phyloP scores from a whole-genome alignment of 2,797 vertebrate species.

The Bucorvus abyssinicus region DNA sequence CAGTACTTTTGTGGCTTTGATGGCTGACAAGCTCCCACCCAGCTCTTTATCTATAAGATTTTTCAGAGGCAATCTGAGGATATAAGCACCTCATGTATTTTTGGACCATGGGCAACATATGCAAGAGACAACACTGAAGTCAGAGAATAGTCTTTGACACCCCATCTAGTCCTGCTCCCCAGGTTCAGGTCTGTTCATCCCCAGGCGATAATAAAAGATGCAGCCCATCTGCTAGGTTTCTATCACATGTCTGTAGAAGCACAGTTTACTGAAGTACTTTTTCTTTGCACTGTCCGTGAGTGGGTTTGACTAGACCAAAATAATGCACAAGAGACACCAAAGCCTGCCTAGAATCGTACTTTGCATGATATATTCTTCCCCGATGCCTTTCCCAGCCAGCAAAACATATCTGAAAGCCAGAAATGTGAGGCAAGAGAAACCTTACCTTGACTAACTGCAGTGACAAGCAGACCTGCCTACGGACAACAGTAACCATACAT shows the following conservation, averaged over 20 bases:
- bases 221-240: constrained; percentile 28
- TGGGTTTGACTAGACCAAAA: constrained; percentile 49
- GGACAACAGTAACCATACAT: not conserved
- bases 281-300: not conserved
- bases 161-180: not conserved
- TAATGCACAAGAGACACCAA: not conserved
- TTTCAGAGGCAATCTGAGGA: constrained; percentile 10
- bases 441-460: not conserved
- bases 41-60: not conserved
- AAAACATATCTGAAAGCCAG: not conserved
- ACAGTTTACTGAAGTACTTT: constrained; percentile 21
- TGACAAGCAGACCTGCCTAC: not conserved
- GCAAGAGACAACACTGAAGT: not conserved
- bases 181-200: constrained; percentile 10
- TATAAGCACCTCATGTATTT: constrained; percentile 2
- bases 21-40: not conserved
- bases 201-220: not conserved
- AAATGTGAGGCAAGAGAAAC: not conserved
- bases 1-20: not conserved
- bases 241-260: not conserved
- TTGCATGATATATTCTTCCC: not conserved
- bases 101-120: not conserved
- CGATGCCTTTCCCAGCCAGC: not conserved
- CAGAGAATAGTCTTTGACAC: not conserved
- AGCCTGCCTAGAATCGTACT: not conserved